Evolutionary conservation across 2,797 vertebrate genomes (phyloP).

Genomic region (Pristis pectinata): DNA sequence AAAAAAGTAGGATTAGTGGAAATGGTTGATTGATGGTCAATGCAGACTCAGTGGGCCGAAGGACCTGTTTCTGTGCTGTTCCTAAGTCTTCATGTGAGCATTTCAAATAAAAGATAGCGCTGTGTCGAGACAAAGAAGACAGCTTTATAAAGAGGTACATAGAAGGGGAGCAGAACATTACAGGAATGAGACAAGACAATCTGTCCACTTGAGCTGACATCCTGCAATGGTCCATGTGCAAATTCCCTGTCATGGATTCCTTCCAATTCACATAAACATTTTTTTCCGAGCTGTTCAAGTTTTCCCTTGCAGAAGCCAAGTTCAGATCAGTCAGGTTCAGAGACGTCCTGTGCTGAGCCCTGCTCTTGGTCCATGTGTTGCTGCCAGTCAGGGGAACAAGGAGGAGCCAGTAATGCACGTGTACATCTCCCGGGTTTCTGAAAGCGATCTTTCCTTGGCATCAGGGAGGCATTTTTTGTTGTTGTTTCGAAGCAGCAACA

Average conservation of each 20-base stretch:
- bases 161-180: neutral
- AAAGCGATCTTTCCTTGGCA: conserved; percentile 6
- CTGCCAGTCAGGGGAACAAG: neutral
- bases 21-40: too few species aligned
- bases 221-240: too few species aligned
- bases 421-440: neutral
- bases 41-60: too few species aligned
- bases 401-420: neutral
- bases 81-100: too few species aligned
- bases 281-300: neutral
- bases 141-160: neutral
- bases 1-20: too few species aligned
- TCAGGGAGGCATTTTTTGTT: neutral
- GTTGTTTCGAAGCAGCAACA: neutral
- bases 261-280: neutral
- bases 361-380: neutral
- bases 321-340: neutral
- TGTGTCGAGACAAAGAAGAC: neutral
- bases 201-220: neutral
- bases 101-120: neutral
- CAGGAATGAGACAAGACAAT: neutral
- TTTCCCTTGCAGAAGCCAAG: neutral
- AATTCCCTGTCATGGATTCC: too few species aligned
- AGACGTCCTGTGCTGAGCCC: neutral
- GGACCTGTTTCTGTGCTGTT: too few species aligned